Evolutionary conservation across 2,888 invertebrate genomes (phyloP).

Genomic region (Autographa pulchrina): DNA sequence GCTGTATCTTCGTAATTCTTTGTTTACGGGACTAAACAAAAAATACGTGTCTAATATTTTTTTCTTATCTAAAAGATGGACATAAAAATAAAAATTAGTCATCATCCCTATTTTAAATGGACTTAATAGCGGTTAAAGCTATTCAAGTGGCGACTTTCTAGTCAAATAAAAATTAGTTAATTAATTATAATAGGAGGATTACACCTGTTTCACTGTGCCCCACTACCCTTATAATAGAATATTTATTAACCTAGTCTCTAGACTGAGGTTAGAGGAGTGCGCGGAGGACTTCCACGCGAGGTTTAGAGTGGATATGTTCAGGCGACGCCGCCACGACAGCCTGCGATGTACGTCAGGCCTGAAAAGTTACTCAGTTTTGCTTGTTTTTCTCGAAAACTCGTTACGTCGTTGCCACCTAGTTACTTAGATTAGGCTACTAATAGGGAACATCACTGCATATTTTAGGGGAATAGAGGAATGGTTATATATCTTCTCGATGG

Average conservation of each 20-base stretch:
- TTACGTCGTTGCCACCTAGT: background rate
- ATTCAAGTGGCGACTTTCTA: no score
- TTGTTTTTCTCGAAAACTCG: background rate
- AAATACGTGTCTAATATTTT: no score
- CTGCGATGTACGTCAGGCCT: slow-evolving; percentile 54
- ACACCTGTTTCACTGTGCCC: background rate
- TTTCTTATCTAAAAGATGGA: no score
- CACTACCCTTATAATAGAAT: background rate
- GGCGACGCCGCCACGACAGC: slow-evolving; percentile 72
- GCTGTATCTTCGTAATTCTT: no score
- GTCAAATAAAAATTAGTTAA: no score
- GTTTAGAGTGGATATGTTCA: slow-evolving; percentile 62
- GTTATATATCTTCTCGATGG: background rate
- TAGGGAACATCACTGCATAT: no score
- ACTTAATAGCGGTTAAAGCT: no score
- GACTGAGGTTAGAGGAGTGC: slow-evolving; percentile 69
- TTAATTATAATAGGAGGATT: background rate
- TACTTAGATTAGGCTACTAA: no score
- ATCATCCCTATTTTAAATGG: no score
- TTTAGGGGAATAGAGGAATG: no score
- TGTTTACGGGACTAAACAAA: no score
- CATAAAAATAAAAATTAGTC: no score
- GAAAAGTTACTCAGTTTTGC: slow-evolving; percentile 29
- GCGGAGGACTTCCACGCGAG: slow-evolving; percentile 59
- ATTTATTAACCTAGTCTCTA: slow-evolving; percentile 68